Conservation (phyloP, 1,140 invertebrate species). For the Drosophila bocki region DNA sequence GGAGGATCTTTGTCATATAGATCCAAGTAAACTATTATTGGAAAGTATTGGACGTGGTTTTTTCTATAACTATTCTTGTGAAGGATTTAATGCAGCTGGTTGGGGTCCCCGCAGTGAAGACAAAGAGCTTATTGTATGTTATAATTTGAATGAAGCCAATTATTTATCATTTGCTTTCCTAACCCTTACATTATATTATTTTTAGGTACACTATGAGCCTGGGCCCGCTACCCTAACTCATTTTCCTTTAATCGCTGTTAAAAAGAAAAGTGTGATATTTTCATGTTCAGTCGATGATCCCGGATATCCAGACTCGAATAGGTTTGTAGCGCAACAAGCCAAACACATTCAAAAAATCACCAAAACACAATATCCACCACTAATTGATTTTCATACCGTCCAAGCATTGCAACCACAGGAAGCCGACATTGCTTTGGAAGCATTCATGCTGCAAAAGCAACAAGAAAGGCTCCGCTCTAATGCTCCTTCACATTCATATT, state of each 20-base stretch:
- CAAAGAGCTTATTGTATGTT: constrained; percentile 87
- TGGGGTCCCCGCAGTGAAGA: constrained; percentile 92
- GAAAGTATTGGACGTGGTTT: constrained; percentile 93
- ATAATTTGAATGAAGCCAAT: no score
- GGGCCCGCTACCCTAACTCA: constrained; percentile 90
- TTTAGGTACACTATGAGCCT: constrained; percentile 88
- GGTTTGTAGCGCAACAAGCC: constrained; percentile 72
- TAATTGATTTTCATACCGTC: constrained; percentile 73
- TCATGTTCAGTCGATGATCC: constrained; percentile 92
- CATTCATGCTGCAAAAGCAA: constrained; percentile 70
- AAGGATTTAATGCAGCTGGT: constrained; percentile 93
- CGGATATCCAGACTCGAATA: constrained; percentile 90
- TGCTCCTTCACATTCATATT: constrained; percentile 41
- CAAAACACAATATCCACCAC: constrained; percentile 33
- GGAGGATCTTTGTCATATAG: constrained; percentile 91
- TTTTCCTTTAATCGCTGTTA: constrained; percentile 91
- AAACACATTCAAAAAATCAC: constrained; percentile 16
- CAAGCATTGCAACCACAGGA: constrained; percentile 72
- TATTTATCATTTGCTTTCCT: not conserved
- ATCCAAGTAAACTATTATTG: constrained; percentile 93
- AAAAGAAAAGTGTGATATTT: constrained; percentile 91
- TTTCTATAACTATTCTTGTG: constrained; percentile 96
- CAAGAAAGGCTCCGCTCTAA: constrained; percentile 33
- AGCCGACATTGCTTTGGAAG: constrained; percentile 75
- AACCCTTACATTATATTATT: not conserved